phyloP scores from a whole-genome alignment of 2,888 invertebrate species.

The Zygothrica quintamaculata region DNA sequence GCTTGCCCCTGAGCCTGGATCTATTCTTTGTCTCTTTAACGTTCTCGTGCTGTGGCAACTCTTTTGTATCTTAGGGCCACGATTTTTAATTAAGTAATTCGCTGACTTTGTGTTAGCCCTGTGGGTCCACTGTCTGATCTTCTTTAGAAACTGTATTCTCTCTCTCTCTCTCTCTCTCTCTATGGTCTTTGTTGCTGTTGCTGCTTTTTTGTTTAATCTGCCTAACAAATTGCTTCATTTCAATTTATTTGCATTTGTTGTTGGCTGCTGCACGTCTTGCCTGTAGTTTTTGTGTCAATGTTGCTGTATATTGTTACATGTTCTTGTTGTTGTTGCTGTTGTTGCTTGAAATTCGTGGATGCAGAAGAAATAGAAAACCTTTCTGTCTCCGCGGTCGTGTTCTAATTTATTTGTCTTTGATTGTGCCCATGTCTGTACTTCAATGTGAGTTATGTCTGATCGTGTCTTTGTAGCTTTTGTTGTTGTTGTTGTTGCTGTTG shows the following conservation, averaged over 20 bases:
- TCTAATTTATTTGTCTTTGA: conserved; percentile 80
- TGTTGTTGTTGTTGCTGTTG: conserved; percentile 8
- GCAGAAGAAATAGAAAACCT: conserved; percentile 50
- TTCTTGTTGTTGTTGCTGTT: conserved; percentile 31
- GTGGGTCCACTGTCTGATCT: conserved; percentile 54
- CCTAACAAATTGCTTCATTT: conserved; percentile 79
- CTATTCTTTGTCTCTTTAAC: conserved; percentile 16
- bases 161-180: too few relatives aligned
- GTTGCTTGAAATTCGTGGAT: conserved; percentile 59
- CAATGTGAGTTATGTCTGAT: conserved; percentile 48
- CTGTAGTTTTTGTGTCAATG: conserved; percentile 33
- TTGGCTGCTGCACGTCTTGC: conserved; percentile 49
- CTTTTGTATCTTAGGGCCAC: conserved; percentile 70
- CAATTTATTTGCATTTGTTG: conserved; percentile 79
- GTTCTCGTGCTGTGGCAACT: conserved; percentile 29
- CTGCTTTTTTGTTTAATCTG: conserved; percentile 66
- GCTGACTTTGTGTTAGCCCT: conserved; percentile 76
- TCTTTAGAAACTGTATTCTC: conserved; percentile 35
- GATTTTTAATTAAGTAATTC: conserved; percentile 84
- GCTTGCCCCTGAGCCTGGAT: conserved; percentile 10
- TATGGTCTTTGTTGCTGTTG: conserved; percentile 24
- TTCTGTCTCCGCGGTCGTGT: conserved; percentile 69
- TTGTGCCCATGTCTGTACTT: conserved; percentile 67
- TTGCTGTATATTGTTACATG: conserved; percentile 53
- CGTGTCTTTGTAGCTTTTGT: conserved; percentile 50